Conservation (phyloP, 1,140 invertebrate genomes). For the Pseudomyrmex gracilis region DNA sequence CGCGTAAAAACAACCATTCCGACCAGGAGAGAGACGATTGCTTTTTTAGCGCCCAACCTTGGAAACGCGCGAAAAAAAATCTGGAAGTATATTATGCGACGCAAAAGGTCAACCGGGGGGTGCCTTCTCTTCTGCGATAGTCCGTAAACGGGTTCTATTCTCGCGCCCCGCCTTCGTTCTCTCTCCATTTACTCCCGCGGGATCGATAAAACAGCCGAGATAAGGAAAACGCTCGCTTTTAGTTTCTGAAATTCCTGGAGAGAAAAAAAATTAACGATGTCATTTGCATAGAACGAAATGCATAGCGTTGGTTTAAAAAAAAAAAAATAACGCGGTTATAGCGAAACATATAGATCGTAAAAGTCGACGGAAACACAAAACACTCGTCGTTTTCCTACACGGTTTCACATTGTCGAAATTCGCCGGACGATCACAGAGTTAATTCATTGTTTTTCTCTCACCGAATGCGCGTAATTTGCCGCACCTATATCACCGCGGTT, state of each 20-base stretch:
- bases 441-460: too few species aligned
- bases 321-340: not conserved
- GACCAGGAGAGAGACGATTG: not conserved
- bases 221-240: not conserved
- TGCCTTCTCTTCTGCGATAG: slow-evolving; percentile 24
- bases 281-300: not conserved
- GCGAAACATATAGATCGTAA: not conserved
- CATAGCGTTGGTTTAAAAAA: not conserved
- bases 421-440: too few species aligned
- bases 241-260: not conserved
- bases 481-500: too few species aligned
- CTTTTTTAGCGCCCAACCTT: slow-evolving; percentile 43
- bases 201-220: not conserved
- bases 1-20: slow-evolving; percentile 22
- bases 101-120: slow-evolving; percentile 26
- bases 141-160: slow-evolving; percentile 29
- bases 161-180: not conserved
- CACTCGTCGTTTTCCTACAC: too few species aligned
- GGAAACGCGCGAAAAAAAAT: slow-evolving; percentile 64
- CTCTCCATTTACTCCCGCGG: not conserved
- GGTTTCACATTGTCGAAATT: too few species aligned
- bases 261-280: too few species aligned
- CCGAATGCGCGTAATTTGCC: too few species aligned
- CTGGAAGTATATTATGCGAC: slow-evolving; percentile 30
- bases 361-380: not conserved